These are phyloP conservation scores for Lordiphosa collinella DNA, from an alignment of 1,140 invertebrate genomes.

Conservation along the genomic window DNA sequence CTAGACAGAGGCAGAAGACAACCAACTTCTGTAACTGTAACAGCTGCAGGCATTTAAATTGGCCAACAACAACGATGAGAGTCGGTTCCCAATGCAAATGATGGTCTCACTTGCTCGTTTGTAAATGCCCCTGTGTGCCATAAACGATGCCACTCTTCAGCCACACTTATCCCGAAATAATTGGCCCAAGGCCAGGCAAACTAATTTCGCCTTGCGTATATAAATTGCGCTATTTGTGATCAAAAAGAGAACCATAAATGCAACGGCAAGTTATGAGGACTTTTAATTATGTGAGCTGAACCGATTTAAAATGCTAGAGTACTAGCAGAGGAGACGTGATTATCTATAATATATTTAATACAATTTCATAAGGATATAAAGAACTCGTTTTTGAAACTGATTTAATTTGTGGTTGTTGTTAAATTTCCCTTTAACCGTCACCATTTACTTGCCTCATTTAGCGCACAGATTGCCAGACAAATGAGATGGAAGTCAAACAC, in stretches of 20 bases:
- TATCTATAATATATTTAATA: no score
- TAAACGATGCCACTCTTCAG: conserved; percentile 33
- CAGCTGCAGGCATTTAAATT: conserved; percentile 71
- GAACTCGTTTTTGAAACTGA: not conserved
- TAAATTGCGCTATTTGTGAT: not conserved
- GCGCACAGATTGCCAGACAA: conserved; percentile 5
- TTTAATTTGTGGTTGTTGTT: not conserved
- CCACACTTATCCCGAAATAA: conserved; percentile 12
- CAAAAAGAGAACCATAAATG: no score
- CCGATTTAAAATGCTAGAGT: no score
- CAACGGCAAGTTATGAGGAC: no score
- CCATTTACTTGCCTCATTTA: not conserved
- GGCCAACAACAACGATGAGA: conserved; percentile 21
- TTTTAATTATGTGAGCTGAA: no score
- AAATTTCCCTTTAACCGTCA: conserved; percentile 2
- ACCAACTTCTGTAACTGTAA: conserved; percentile 58
- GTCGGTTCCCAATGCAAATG: conserved; percentile 47
- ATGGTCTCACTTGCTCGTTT: conserved; percentile 41
- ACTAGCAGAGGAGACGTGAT: no score
- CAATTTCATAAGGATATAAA: no score
- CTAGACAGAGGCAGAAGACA: conserved; percentile 27
- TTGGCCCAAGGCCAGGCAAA: conserved; percentile 54
- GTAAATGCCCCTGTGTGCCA: conserved; percentile 56
- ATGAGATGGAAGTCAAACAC: not conserved
- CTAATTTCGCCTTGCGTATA: conserved; percentile 30